Percentiles rank a stretch among this genome's conserved stretches.
These are phyloP conservation scores for Platycercus adscitus DNA, from an alignment of 2,113 vertebrate genomes.

Conservation along the genomic window DNA sequence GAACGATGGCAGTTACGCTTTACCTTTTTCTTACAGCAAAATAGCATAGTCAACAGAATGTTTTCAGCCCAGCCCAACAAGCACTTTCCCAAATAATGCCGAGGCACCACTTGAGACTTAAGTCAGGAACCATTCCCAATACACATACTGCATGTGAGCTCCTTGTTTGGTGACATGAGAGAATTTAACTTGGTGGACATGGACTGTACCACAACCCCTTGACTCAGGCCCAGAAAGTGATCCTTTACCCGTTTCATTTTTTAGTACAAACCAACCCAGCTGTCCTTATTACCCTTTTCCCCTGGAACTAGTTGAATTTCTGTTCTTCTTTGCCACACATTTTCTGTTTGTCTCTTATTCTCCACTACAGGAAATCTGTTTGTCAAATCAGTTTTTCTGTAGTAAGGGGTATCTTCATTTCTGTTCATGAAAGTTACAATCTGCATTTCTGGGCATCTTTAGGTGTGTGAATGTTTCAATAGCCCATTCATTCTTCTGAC, in stretches of 20 bases:
- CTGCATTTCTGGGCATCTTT: background rate
- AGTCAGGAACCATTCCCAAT: background rate
- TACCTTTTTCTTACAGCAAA: background rate
- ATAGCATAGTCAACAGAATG: background rate
- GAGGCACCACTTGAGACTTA: background rate
- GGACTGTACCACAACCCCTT: background rate
- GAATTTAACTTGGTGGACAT: background rate
- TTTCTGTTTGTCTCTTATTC: background rate
- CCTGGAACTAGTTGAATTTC: background rate
- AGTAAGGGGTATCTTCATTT: background rate
- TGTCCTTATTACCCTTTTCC: background rate
- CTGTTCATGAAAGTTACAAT: background rate
- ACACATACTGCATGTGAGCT: background rate
- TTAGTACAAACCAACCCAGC: background rate
- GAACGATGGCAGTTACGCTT: background rate
- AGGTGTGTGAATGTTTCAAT: background rate
- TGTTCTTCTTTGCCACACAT: background rate
- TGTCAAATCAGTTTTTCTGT: background rate
- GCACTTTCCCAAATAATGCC: background rate
- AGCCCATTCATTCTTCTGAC: background rate
- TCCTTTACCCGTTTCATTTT: constrained; percentile 5
- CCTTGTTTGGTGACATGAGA: background rate
- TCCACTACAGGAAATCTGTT: background rate
- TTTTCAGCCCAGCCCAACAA: background rate
- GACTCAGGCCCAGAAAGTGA: background rate